Evolutionary conservation across 1,140 invertebrate species (phyloP).

Genomic region (Asobara japonica): DNA sequence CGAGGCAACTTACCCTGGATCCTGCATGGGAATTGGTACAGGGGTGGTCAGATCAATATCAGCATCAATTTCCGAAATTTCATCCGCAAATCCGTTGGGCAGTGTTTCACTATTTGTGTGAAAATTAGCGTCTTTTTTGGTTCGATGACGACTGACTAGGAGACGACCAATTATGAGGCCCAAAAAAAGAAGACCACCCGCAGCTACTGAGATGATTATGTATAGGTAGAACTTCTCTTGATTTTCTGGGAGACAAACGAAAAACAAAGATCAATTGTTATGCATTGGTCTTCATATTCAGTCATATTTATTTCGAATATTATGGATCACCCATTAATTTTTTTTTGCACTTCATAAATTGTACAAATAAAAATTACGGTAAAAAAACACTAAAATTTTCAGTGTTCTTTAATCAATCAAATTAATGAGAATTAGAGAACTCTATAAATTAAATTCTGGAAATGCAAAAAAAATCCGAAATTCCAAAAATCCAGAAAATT

Average conservation of each 20-base stretch:
- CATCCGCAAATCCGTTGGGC: conserved; percentile 76
- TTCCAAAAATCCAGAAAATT: too few relatives aligned
- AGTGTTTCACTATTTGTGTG: conserved; percentile 71
- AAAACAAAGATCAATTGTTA: conserved; percentile 20
- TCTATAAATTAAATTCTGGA: too few relatives aligned
- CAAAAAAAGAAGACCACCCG: conserved; percentile 75
- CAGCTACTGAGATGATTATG: conserved; percentile 76
- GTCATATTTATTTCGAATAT: too few relatives aligned
- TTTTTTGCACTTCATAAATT: too few relatives aligned
- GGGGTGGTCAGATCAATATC: conserved; percentile 76
- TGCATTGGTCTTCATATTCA: too few relatives aligned
- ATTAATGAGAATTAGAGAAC: too few relatives aligned
- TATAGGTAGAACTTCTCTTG: conserved; percentile 82
- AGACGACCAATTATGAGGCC: conserved; percentile 75
- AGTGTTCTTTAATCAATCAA: too few relatives aligned
- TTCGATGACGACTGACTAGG: conserved; percentile 70
- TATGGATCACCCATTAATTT: too few relatives aligned
- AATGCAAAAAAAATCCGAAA: too few relatives aligned
- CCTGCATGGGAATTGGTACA: conserved; percentile 67
- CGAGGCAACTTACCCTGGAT: conserved; percentile 52
- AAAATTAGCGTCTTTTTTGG: conserved; percentile 67
- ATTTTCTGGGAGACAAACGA: conserved; percentile 72
- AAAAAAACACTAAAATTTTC: too few relatives aligned
- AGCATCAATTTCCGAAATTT: conserved; percentile 78
- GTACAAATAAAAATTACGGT: too few relatives aligned